A percentile compares a stretch with the other conserved stretches of the same genome.
phyloP scores from a whole-genome alignment of 2,888 invertebrate species.

The Atherix ibis region DNA sequence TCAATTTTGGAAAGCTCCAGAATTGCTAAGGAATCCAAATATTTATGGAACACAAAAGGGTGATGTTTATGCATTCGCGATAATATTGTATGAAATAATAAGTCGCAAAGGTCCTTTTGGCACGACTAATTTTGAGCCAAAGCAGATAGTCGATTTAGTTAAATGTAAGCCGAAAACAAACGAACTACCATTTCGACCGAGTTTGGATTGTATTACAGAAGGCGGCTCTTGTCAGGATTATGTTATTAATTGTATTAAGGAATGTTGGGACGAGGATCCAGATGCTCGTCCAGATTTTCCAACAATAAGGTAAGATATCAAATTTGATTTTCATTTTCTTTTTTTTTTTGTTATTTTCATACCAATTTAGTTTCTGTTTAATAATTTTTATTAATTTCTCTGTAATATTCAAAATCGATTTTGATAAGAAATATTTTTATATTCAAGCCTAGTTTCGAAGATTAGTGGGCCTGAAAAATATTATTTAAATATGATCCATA shows the following conservation, averaged over 20 bases:
- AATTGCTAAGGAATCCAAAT: constrained; percentile 60
- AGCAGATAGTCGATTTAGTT: constrained; percentile 79
- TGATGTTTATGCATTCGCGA: constrained; percentile 92
- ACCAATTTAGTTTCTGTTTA: not conserved
- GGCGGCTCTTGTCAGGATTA: constrained; percentile 63
- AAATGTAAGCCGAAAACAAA: constrained; percentile 50
- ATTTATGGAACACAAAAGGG: constrained; percentile 73
- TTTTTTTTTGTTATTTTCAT: too few species aligned
- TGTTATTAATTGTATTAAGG: constrained; percentile 64
- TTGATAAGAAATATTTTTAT: too few species aligned
- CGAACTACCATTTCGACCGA: constrained; percentile 64
- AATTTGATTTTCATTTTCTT: constrained; percentile 15
- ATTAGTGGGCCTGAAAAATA: too few species aligned
- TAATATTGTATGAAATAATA: constrained; percentile 87
- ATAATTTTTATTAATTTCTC: too few species aligned
- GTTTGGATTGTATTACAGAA: constrained; percentile 53
- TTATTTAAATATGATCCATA: too few species aligned
- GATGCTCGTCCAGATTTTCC: constrained; percentile 72
- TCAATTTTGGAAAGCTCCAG: constrained; percentile 93
- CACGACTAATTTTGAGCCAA: constrained; percentile 60
- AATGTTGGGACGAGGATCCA: constrained; percentile 82
- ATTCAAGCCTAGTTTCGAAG: too few species aligned
- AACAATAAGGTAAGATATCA: constrained; percentile 40
- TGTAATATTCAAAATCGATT: too few species aligned
- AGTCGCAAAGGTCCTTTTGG: constrained; percentile 84